Base-by-base conservation (phyloP, 2,888 invertebrate species). In the Calameuta filiformis region DNA sequence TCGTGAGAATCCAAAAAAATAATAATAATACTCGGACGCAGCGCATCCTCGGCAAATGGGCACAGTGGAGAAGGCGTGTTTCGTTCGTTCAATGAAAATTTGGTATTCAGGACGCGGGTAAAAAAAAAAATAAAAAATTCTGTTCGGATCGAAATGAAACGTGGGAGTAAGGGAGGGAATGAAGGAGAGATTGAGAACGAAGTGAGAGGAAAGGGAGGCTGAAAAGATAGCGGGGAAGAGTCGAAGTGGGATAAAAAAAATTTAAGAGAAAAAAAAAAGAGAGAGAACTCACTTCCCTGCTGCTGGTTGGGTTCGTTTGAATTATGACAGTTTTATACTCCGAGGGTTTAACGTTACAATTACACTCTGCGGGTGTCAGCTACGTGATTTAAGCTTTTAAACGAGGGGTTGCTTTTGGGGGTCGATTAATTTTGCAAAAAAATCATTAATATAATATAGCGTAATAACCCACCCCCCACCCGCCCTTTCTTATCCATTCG, bases 341-440 rank as follows among this genome's bases (percentile, higher is more conserved):
- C 68, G 75, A 73, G 75, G 81, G 81, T 79, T 80, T 78, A 78
- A 79, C 80, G 83, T 82, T 83, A 85, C 85, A 86, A 86, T 85
- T 85, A 85, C 83, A 78, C 78, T 83, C 81, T 82, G 82, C 81
- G 82, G 78, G 79, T 82, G 83, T 85, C 85, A 84, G 83, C 79
- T 76, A 73, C 80, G 79, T 86, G 85, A 86, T 86, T 86, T 85
- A 85, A 80, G 79, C 79, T 78, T 81, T 80, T 69, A 15, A 74
- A n/a, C 74, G n/a, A 30, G 74, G 74, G 74, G 35, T 37, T 30
- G 35, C 6, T 34, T 34, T 12, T 23, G n/a, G 74, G 74, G 37
- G 35, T 74, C 35, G 74, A 74, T 74, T 74, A 74, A 74, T 74
- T 74, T 74, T 37, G 30, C 30, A n/a, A 74, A 74, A 35, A 74